Percentiles rank a stretch among this genome's conserved stretches.
These are phyloP conservation scores for Bibio marci DNA, from an alignment of 2,888 invertebrate genomes.

Conservation along the genomic window DNA sequence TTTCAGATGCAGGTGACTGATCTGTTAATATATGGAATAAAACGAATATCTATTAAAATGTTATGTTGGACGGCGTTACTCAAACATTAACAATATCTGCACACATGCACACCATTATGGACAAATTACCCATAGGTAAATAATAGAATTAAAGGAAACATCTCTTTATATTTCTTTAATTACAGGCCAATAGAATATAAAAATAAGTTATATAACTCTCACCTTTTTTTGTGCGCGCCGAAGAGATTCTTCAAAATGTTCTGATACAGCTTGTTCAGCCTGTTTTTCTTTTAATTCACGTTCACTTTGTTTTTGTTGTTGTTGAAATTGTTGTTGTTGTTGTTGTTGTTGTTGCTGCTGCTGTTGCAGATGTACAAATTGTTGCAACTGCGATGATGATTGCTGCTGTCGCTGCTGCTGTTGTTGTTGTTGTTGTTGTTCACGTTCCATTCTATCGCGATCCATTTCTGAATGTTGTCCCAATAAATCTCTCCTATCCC, in stretches of 20 bases:
- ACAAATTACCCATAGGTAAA: too few species aligned
- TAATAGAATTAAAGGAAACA: too few species aligned
- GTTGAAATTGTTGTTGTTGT: conserved; percentile 4
- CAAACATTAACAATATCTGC: too few species aligned
- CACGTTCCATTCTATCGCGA: conserved; percentile 10
- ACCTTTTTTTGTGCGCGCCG: conserved; percentile 64
- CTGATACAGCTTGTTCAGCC: conserved; percentile 55
- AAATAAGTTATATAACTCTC: conserved; percentile 1
- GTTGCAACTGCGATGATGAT: neutral
- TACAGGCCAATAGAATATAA: too few species aligned
- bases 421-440: conserved; percentile 7
- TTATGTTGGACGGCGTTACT: too few species aligned
- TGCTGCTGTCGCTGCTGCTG: conserved; percentile 8
- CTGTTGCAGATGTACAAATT: conserved; percentile 5
- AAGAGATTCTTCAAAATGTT: conserved; percentile 81
- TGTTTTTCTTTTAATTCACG: conserved; percentile 3
- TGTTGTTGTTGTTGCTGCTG: conserved; percentile 8
- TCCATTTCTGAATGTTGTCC: conserved; percentile 12
- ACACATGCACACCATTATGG: too few species aligned
- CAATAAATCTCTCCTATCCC: conserved; percentile 12
- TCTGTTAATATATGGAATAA: too few species aligned
- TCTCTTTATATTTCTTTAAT: too few species aligned
- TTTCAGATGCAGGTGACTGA: too few species aligned
- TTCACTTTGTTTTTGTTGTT: conserved; percentile 4
- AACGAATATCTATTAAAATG: too few species aligned